These are phyloP conservation scores for Ridgeia piscesae DNA, from an alignment of 1,140 invertebrate genomes.

Conservation along the genomic window DNA sequence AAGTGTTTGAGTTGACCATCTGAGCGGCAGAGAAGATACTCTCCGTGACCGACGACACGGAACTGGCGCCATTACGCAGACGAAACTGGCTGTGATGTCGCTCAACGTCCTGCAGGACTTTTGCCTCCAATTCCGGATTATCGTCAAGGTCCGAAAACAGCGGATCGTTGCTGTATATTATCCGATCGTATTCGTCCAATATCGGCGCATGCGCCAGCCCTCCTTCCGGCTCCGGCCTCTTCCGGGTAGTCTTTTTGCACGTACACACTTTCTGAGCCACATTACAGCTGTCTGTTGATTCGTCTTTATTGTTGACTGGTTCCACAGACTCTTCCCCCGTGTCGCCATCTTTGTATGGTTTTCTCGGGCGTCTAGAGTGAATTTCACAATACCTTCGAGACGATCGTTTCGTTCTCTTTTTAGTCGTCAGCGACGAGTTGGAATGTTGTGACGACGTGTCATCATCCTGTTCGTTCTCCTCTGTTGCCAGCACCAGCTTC, in stretches of 20 bases:
- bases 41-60: constrained; percentile 17
- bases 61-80: constrained; percentile 15
- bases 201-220: constrained; percentile 35
- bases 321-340: neutral
- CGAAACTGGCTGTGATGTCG: constrained; percentile 12
- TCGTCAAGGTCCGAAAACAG: constrained; percentile 54
- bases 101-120: constrained; percentile 20
- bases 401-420: constrained; percentile 4
- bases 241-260: neutral
- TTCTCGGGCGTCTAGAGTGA: constrained; percentile 5
- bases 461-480: neutral
- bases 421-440: neutral
- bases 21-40: constrained; percentile 42
- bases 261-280: neutral
- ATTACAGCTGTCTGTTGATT: neutral
- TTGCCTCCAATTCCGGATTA: constrained; percentile 17
- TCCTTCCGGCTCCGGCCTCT: constrained; percentile 51
- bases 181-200: constrained; percentile 46
- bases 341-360: neutral
- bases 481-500: neutral
- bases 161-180: constrained; percentile 51
- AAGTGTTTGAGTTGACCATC: constrained; percentile 84
- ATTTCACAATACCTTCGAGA: constrained; percentile 8
- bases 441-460: constrained; percentile 14
- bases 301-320: neutral